These are phyloP conservation scores for Chunga burmeisteri DNA, from an alignment of 2,113 vertebrate genomes.

Conservation along the genomic window DNA sequence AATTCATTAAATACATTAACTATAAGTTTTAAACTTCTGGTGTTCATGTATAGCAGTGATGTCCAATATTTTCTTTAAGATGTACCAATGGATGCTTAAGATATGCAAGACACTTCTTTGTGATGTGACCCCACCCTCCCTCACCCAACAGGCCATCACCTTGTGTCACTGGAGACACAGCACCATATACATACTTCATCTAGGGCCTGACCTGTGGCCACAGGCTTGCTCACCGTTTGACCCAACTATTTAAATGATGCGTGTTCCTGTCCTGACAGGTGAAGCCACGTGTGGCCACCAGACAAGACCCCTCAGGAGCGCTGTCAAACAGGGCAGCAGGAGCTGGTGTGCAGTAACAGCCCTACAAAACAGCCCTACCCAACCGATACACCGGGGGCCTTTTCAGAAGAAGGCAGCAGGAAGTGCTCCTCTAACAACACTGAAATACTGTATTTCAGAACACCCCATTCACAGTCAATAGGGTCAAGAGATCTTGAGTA, in stretches of 20 bases:
- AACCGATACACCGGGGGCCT: accelerated
- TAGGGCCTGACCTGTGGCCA: not conserved
- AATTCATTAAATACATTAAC: not conserved
- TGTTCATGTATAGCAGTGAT: not conserved
- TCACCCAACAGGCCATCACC: not conserved
- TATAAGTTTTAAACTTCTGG: not conserved
- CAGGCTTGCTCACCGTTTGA: not conserved
- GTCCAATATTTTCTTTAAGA: not conserved
- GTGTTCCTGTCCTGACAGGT: not conserved
- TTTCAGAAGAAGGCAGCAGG: not conserved
- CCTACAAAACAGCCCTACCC: not conserved
- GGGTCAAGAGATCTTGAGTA: not conserved
- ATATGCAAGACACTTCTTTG: not conserved
- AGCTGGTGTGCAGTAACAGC: not conserved
- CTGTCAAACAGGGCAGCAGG: not conserved
- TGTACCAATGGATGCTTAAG: not conserved
- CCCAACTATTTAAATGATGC: not conserved
- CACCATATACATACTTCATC: not conserved
- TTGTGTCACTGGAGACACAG: not conserved
- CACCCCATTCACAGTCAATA: not conserved
- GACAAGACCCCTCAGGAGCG: accelerated
- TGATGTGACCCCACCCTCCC: not conserved
- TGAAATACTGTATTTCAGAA: not conserved
- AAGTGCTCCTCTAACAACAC: not conserved
- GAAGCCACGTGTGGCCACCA: not conserved